Evolutionary conservation across 2,113 vertebrate genomes (phyloP).

Genomic region (Charadrius vociferus): DNA sequence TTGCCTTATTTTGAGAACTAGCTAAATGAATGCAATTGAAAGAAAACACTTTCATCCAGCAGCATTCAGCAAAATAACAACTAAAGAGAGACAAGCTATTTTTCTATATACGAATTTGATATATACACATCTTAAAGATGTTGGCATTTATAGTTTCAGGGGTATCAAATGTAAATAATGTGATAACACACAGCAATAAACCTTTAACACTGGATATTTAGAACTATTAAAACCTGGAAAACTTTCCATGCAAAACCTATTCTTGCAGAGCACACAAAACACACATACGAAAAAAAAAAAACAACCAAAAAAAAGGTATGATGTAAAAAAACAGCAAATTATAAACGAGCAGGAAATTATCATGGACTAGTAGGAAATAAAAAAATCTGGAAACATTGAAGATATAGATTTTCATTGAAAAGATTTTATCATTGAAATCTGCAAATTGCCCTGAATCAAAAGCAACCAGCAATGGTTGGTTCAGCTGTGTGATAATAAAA

Average conservation of each 20-base stretch:
- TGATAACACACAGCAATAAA: not conserved
- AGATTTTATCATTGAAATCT: not conserved
- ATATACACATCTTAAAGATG: not conserved
- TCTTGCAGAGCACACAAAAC: not conserved
- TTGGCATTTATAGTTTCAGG: not conserved
- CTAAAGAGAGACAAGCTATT: not conserved
- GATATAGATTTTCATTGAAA: not conserved
- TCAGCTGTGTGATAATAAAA: not conserved
- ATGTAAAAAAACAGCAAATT: not conserved
- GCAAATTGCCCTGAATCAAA: not conserved
- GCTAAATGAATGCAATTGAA: not conserved
- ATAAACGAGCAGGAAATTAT: not conserved
- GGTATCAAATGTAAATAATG: not conserved
- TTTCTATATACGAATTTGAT: not conserved
- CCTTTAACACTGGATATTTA: not conserved
- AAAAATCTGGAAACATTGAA: not conserved
- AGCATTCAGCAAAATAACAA: not conserved
- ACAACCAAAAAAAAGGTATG: not conserved
- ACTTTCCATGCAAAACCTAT: not conserved
- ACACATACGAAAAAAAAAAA: too few species aligned
- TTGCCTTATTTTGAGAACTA: not conserved
- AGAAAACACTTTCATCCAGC: not conserved
- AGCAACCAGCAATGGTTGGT: not conserved
- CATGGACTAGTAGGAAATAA: not conserved
- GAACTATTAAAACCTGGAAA: not conserved